These are phyloP conservation scores for Phymatocera aterrima DNA, from an alignment of 2,888 invertebrate genomes.

Conservation along the genomic window DNA sequence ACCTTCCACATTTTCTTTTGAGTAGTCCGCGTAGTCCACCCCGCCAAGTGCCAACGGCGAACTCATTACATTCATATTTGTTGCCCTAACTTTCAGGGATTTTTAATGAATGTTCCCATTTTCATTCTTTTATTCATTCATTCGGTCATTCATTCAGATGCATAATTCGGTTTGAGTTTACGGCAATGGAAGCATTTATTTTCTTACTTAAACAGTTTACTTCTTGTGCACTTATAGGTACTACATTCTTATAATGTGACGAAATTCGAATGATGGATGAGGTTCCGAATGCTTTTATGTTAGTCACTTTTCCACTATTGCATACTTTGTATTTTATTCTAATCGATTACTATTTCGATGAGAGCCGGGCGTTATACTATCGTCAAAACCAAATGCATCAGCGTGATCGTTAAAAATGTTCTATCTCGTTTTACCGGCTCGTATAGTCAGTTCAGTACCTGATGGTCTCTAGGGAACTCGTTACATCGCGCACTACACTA, in stretches of 20 bases:
- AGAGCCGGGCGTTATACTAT: background rate
- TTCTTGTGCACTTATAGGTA: too few species aligned
- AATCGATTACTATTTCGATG: background rate
- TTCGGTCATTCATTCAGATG: too few species aligned
- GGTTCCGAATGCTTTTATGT: too few species aligned
- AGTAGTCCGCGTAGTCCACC: background rate
- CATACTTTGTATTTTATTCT: background rate
- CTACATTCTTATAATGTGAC: too few species aligned
- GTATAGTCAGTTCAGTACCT: background rate
- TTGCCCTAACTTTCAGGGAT: background rate
- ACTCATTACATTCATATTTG: conserved; percentile 33
- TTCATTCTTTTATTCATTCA: too few species aligned
- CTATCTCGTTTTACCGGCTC: background rate
- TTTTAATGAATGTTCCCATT: too few species aligned
- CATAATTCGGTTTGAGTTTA: too few species aligned
- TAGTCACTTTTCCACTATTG: too few species aligned
- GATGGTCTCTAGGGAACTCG: background rate
- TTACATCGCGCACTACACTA: background rate
- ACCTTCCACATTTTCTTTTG: background rate
- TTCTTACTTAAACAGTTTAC: too few species aligned
- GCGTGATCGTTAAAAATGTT: background rate
- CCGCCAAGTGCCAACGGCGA: conserved; percentile 11
- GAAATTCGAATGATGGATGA: too few species aligned
- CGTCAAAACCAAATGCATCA: background rate
- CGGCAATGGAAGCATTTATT: too few species aligned